Evolutionary conservation across 2,113 vertebrate genomes (phyloP).

Genomic region (Pseudopipra pipra): DNA sequence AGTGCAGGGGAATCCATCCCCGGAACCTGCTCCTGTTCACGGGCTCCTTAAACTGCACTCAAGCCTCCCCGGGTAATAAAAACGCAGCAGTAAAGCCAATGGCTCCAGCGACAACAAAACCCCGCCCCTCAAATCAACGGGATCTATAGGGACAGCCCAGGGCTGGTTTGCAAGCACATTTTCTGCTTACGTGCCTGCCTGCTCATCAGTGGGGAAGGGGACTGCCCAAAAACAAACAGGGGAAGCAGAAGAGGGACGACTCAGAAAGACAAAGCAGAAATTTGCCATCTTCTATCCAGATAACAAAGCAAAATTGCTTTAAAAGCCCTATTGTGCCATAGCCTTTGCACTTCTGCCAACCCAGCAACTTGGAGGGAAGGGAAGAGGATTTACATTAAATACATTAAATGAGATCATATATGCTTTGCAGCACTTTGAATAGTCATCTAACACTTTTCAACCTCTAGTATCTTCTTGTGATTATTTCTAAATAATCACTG

Average conservation of each 20-base stretch:
- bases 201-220: neutral
- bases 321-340: neutral
- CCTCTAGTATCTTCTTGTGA: neutral
- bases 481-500: neutral
- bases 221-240: neutral
- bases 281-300: neutral
- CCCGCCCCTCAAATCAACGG: fast-evolving
- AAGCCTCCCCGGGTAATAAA: neutral
- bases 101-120: neutral
- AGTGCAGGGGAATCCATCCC: neutral
- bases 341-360: neutral
- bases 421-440: neutral
- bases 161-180: neutral
- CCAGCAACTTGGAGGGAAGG: neutral
- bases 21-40: neutral
- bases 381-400: neutral
- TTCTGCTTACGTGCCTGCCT: neutral
- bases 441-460: neutral
- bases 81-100: neutral
- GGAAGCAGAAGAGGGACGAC: neutral
- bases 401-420: neutral
- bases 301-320: neutral
- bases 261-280: neutral
- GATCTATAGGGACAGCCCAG: neutral
- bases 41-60: neutral